phyloP scores from a whole-genome alignment of 2,888 invertebrate species.

The Melanostoma scalare region DNA sequence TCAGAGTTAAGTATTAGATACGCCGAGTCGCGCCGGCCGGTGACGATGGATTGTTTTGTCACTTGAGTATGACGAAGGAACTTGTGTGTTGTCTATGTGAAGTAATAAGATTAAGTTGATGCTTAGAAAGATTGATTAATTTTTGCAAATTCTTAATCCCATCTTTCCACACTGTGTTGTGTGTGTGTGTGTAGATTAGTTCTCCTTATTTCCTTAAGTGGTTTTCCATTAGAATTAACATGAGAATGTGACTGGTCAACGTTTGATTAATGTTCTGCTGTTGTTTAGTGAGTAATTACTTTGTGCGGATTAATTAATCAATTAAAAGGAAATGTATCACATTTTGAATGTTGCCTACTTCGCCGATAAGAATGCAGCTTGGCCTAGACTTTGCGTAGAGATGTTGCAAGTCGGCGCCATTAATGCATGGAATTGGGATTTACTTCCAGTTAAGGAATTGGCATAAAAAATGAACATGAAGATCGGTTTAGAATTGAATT shows the following conservation, averaged over 20 bases:
- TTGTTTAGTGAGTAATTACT: constrained; percentile 12
- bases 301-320: constrained; percentile 31
- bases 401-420: too few species aligned
- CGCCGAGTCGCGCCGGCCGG: constrained; percentile 4
- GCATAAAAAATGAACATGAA: too few species aligned
- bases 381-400: background rate
- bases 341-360: constrained; percentile 9
- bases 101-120: constrained; percentile 20
- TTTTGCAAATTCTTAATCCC: constrained; percentile 5
- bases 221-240: background rate
- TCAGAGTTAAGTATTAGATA: constrained; percentile 25
- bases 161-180: background rate
- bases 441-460: too few species aligned
- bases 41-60: constrained; percentile 19
- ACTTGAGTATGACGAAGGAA: background rate
- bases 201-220: background rate
- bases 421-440: too few species aligned
- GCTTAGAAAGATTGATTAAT: constrained; percentile 21
- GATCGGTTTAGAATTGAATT: too few species aligned
- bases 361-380: background rate
- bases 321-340: constrained; percentile 40
- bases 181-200: background rate
- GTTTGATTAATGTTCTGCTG: constrained; percentile 51
- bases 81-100: background rate
- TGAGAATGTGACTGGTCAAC: background rate